Evolutionary conservation across 2,797 vertebrate genomes (phyloP), one percentile per base, ranked within the genome.

Genomic region (Catharus ustulatus): DNA sequence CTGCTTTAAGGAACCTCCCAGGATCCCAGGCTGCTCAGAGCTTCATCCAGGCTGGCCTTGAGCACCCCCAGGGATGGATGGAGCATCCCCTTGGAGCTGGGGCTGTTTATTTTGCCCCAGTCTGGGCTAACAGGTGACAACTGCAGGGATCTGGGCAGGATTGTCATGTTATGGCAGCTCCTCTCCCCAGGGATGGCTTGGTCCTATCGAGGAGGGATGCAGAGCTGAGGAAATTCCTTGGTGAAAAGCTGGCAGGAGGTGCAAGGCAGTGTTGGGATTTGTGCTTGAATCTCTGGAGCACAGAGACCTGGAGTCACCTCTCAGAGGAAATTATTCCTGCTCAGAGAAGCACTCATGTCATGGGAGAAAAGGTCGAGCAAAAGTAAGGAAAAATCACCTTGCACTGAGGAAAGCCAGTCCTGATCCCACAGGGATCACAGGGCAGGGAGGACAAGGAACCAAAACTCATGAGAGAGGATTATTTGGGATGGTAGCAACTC

Each of bases 141-240:
- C n/a, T 46, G 48, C 43, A 26, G 45, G n/a, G n/a, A 45, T 9
- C 22, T 27, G 57, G n/a, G 46, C 36, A 40, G 88, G 46, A 76
- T 36, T 9, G 3, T 13, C 57, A 4, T 0, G 0, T 36, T 36
- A 0, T 0, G 1, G 69, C 40, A 86, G 40, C 49, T 55, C 17
- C 36, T 64, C 4, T 2, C 36, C 16, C 13, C 48, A 74, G 57
- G 29, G 32, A 22, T 2, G 3, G 2, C 4, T 61, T 81, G 74
- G 15, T 32, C 38, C 66, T 29, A 3, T 2, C 0, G 3, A 42
- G 19, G 38, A 61, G 13, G 20, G 34, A 10, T 1, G 4, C 20
- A 42, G 36, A 48, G 46, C 43, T 16, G 59, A 59, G 43, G 40
- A 66, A 83, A 45, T 7, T 8, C 2, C 32, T 57, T 42, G 27